These are phyloP conservation scores for Leucophenga maculata DNA, from an alignment of 2,888 invertebrate genomes.

Conservation along the genomic window DNA sequence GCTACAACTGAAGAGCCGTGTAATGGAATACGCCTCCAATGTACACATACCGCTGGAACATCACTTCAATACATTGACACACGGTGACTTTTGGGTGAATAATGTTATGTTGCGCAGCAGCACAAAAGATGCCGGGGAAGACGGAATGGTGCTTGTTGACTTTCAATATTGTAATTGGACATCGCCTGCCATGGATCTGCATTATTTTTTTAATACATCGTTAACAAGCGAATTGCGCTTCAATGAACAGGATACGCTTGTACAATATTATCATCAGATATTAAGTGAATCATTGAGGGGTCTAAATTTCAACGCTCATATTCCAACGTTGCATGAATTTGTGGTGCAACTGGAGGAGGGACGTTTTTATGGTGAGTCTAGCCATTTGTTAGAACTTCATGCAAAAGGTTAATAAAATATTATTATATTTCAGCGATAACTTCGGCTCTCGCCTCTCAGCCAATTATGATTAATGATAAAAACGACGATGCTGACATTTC, in stretches of 20 bases:
- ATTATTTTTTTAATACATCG: constrained; percentile 53
- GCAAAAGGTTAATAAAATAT: background rate
- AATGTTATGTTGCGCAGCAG: constrained; percentile 64
- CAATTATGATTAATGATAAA: constrained; percentile 59
- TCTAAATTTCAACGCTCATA: constrained; percentile 54
- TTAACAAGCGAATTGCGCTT: constrained; percentile 44
- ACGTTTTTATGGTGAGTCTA: constrained; percentile 59
- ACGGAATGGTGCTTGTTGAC: constrained; percentile 62
- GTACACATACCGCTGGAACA: constrained; percentile 52
- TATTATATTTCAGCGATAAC: constrained; percentile 52
- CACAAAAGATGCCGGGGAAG: constrained; percentile 42
- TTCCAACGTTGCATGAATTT: constrained; percentile 64
- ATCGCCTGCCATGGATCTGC: constrained; percentile 54
- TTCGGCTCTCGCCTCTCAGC: constrained; percentile 46
- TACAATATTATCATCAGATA: constrained; percentile 61
- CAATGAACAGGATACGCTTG: constrained; percentile 44
- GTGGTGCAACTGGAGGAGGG: constrained; percentile 60
- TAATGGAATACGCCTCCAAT: constrained; percentile 61
- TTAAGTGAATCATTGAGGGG: constrained; percentile 55
- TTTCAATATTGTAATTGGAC: constrained; percentile 53
- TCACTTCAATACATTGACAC: constrained; percentile 59
- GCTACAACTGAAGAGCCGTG: constrained; percentile 47
- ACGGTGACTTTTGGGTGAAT: constrained; percentile 69
- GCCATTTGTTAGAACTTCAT: background rate
- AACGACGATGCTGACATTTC: no score